Evolutionary conservation across 2,888 invertebrate genomes (phyloP), one percentile per base, ranked within the genome.

Genomic region (Iphiclides podalirius): DNA sequence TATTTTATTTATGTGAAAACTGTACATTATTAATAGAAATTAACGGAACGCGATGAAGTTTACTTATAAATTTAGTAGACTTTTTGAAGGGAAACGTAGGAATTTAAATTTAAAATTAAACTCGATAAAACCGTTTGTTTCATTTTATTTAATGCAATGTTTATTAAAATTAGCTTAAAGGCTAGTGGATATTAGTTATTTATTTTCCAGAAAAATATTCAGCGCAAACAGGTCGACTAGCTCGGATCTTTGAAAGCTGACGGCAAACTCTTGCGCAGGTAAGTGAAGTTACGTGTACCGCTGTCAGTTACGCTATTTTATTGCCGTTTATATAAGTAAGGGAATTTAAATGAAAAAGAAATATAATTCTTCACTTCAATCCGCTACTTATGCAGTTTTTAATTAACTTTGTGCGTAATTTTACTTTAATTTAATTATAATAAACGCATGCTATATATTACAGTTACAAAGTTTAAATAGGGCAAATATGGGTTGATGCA

Each of bases 281-380:
- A 86, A 87, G 86, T 85, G 77, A 80, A 80, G 71, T 83, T 85
- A 76, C 86, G 65, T 86, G 87, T 86, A 72, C 56, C 61, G 67
- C 72, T 79, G 81, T 79, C 86, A 72, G 72, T 79, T 75, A 73
- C 72, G 66, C 74, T 75, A 78, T 75, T 86, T 86, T 85, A 85
- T 79, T 66, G 72, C 64, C 65, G 73, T 72, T 80, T 80, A 75
- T 72, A 72, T 73, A 58, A 61, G 58, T 59, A 65, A 65, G 70
- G 70, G 70, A 72, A 73, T 75, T 74, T 71, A 71, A 80, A 75
- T 78, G 69, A 72, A 73, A 68, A 64, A 58, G 62, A 67, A 61
- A 63, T 61, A 63, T 35, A 28, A 50, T 26, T 23, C 12, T 20
- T 41, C 9, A 40, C 37, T 40, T 37, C 8, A 34, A 41, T 12